Percentiles rank a stretch among this genome's conserved stretches.
Conservation (phyloP, 2,888 invertebrate genomes). For the Drosophila mettleri region DNA sequence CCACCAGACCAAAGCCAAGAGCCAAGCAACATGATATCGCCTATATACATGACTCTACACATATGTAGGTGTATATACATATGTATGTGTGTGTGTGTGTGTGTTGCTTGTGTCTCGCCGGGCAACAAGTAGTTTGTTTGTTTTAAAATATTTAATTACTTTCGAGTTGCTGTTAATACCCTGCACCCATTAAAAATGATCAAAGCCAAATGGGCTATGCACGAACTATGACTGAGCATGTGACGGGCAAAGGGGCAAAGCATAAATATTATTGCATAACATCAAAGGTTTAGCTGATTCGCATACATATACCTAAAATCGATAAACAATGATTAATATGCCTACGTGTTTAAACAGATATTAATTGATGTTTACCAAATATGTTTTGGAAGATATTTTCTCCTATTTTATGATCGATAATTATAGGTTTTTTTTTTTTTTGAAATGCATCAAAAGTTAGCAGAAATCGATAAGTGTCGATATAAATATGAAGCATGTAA, state of each 20-base stretch:
- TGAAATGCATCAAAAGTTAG: no score
- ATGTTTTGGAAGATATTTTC: neutral
- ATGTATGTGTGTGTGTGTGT: slow-evolving; percentile 7
- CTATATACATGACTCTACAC: slow-evolving; percentile 23
- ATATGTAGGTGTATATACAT: slow-evolving; percentile 12
- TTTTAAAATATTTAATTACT: slow-evolving; percentile 78
- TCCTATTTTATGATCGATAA: neutral
- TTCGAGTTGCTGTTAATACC: slow-evolving; percentile 46
- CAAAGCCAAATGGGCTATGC: neutral
- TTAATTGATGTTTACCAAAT: neutral
- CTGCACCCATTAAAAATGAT: neutral
- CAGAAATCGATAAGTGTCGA: no score
- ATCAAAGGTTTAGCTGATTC: neutral
- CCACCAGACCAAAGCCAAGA: slow-evolving; percentile 31
- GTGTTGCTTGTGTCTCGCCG: slow-evolving; percentile 29
- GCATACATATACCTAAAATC: neutral
- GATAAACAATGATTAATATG: neutral
- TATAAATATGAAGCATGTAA: no score
- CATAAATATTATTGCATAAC: neutral
- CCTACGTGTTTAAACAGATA: neutral
- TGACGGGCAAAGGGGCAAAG: neutral
- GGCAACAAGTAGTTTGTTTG: slow-evolving; percentile 76
- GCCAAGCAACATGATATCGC: slow-evolving; percentile 61
- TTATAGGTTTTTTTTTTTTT: no score
- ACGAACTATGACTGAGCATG: neutral